Percentiles rank a stretch among this genome's conserved stretches.
Conservation (phyloP, 2,888 invertebrate genomes). For the Acanthoscelides obtectus region DNA sequence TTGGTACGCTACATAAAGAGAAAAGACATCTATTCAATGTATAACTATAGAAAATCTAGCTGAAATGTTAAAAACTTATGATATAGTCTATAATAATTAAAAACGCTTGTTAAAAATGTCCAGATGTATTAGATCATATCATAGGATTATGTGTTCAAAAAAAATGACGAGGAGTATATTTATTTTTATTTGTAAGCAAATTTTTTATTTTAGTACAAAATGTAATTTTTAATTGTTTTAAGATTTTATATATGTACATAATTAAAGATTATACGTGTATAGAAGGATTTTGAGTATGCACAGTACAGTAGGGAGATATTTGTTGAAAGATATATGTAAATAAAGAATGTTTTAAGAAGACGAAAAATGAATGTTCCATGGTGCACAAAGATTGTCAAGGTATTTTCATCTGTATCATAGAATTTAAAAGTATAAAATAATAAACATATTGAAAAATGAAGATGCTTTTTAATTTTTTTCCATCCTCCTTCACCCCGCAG, state of each 20-base stretch:
- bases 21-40: background rate
- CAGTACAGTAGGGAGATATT: constrained; percentile 30
- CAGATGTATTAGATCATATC: constrained; percentile 26
- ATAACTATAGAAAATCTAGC: constrained; percentile 20
- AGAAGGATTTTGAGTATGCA: constrained; percentile 13
- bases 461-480: background rate
- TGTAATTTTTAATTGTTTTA: constrained; percentile 22
- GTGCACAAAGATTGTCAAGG: constrained; percentile 32
- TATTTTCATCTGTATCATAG: constrained; percentile 20
- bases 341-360: constrained; percentile 6
- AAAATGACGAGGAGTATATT: constrained; percentile 12
- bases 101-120: constrained; percentile 24
- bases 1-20: background rate
- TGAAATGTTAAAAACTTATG: constrained; percentile 16
- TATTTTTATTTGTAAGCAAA: constrained; percentile 18
- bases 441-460: background rate
- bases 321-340: constrained; percentile 25
- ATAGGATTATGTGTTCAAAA: constrained; percentile 28
- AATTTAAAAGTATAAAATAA: constrained; percentile 13
- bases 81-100: constrained; percentile 16
- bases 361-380: constrained; percentile 27
- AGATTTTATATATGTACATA: constrained; percentile 25
- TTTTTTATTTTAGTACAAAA: constrained; percentile 27
- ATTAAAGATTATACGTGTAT: constrained; percentile 12
- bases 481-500: no score